Conservation (phyloP, 2,797 vertebrate genomes). For the Streptopelia turtur region DNA sequence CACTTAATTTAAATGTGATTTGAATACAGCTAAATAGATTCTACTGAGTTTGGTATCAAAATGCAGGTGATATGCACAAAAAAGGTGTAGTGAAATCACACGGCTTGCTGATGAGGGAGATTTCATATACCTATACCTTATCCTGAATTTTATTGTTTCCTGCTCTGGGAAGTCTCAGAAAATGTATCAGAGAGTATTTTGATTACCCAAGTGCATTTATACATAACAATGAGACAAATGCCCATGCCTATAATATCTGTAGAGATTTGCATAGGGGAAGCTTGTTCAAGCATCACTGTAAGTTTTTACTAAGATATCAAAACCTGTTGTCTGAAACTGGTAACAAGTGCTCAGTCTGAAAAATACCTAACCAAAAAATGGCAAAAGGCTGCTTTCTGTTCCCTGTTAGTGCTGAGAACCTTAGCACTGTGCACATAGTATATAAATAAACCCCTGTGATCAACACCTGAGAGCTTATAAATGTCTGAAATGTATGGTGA, state of each 20-base stretch:
- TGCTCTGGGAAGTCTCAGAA: background rate
- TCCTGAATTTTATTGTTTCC: background rate
- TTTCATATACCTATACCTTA: background rate
- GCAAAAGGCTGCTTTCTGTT: constrained; percentile 16
- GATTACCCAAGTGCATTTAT: background rate
- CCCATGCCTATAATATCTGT: background rate
- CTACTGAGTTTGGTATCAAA: background rate
- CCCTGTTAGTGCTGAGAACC: background rate
- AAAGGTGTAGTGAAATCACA: background rate
- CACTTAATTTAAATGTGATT: background rate
- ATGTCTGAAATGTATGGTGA: constrained; percentile 57
- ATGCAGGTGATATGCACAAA: background rate
- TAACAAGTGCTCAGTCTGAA: constrained; percentile 10
- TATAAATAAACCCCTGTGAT: constrained; percentile 58
- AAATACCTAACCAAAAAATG: background rate
- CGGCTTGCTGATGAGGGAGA: background rate
- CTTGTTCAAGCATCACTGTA: background rate
- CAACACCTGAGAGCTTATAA: constrained; percentile 59
- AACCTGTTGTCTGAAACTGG: background rate
- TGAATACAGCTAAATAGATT: background rate
- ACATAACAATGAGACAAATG: background rate
- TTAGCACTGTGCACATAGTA: background rate
- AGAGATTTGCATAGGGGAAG: background rate
- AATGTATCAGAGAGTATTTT: background rate
- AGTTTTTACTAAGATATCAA: constrained; percentile 3